Conservation (phyloP, 64 coral and sea anemone genomes). For the Cladopsammia gracilis region DNA sequence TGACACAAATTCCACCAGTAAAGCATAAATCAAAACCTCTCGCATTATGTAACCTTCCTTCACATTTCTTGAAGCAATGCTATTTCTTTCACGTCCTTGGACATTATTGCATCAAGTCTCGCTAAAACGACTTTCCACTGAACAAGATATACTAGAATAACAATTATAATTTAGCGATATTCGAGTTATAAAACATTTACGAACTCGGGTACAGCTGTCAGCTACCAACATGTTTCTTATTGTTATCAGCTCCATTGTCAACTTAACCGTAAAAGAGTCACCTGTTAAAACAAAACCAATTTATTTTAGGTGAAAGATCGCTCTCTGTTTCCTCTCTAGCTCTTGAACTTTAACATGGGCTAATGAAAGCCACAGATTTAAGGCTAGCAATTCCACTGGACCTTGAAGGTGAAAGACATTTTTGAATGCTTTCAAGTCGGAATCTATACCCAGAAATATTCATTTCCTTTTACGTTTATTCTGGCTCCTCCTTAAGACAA, state of each 20-base stretch:
- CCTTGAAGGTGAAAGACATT: too few relatives aligned
- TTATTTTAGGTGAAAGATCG: not conserved
- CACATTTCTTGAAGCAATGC: not conserved
- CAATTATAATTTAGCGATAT: not conserved
- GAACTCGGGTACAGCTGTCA: not conserved
- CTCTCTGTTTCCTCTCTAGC: not conserved
- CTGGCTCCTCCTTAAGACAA: too few relatives aligned
- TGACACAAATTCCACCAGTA: not conserved
- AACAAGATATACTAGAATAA: not conserved
- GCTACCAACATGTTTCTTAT: not conserved
- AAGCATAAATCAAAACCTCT: too few relatives aligned
- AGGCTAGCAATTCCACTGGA: too few relatives aligned
- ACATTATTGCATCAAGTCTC: not conserved
- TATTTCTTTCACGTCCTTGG: not conserved
- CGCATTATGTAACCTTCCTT: not conserved
- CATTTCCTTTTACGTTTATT: too few relatives aligned
- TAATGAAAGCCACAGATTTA: too few relatives aligned
- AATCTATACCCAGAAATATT: too few relatives aligned
- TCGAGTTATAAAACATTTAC: constrained; percentile 22
- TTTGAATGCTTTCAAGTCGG: too few relatives aligned
- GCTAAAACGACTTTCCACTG: not conserved
- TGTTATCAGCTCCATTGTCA: not conserved
- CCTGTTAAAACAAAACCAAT: not conserved
- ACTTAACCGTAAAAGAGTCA: constrained; percentile 20
- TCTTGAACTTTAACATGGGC: too few relatives aligned